Base-by-base conservation (phyloP, 2,888 invertebrate species). In the Lasioglossum calceatum region DNA sequence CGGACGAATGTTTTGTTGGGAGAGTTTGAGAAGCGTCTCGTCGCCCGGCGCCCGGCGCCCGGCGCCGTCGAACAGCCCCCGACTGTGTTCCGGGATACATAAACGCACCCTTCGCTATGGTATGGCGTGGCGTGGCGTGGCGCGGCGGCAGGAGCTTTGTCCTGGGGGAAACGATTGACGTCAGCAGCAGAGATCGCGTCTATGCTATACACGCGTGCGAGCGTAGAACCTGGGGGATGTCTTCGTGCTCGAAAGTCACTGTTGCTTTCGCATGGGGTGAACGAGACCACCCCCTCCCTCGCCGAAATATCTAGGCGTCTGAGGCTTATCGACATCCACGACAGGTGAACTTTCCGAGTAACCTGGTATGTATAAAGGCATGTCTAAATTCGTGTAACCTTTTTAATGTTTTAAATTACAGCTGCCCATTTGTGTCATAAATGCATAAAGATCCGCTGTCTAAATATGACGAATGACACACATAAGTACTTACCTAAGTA, bases 21-120 rank as follows among this genome's bases (percentile, higher is more conserved):
- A 71, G 87, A 86, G 87, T 87, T 81, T 84, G 84, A 76, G 87
- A 85, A 89, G 81, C 89, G 89, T 89, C 89, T 87, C 89, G 89
- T 81, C 89, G 85, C 81, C 74, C 58, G 89, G 89, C 89, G 89
- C 87, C 89, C 27, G 27, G 27, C 89, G 85, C 81, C 74, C 58
- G 89, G 89, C 89, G 89, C 87, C 89, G 81, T 72, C 70, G 80
- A 19, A 61, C 80, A 36, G 54, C 73, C 54, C 79, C 79, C 44
- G 39, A 19, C 80, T 77, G 4, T 67, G 67, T 86, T 54, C 84
- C 44, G 50, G 73, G 76, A 78, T 67, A 77, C 86, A 80, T 79
- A 87, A 87, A 81, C 87, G 81, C 87, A 87, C 85, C 88, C 67
- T 85, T 85, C 87, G 73, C 23, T 76, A 19, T 19, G 64, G 64